Evolutionary conservation across 2,888 invertebrate species (phyloP), one percentile per base, ranked within the genome.

Genomic region (Lamproptera curius): DNA sequence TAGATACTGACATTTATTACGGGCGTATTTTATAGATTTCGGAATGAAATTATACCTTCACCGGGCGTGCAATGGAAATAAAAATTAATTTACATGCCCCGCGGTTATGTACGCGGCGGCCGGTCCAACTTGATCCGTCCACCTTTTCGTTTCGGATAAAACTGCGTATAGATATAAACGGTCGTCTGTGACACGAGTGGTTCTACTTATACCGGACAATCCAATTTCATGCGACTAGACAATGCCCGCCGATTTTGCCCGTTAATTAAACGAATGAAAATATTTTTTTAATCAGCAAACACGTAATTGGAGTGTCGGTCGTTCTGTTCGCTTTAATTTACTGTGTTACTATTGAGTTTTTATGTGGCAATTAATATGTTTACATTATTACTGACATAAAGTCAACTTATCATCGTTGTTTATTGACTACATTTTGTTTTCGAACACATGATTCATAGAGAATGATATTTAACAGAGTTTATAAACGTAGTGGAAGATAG

Each of bases 51-150:
- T 65, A 66, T 57, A 60, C 64, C 58, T 59, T 44, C 52, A 59
- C 58, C n/a, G n/a, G n/a, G n/a, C n/a, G n/a, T n/a, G n/a, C n/a
- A 61, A 58, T 64, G 60, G 46, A 62, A 65, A 64, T 69, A 73
- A 72, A 73, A 64, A 67, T 68, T 66, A 71, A 70, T 68, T 67
- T 62, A 66, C 52, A 55, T 61, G 60, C 62, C 67, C 62, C 55
- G 62, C 61, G 69, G 70, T 61, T 56, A 62, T 65, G 65, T 65
- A 62, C 53, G 60, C 65, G 60, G 61, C 56, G 61, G 61, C 71
- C 69, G 66, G 53, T 58, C 49, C 46, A 35, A 42, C 54, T 57
- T 59, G 64, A 60, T 4, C 56, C 64, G 52, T 44, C 46, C 43
- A 41, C 51, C 37, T 59, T 59, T 58, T 58, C 57, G 57, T 44